Base-by-base conservation (phyloP, 1,140 invertebrate genomes). In the Dufourea novaeangliae region DNA sequence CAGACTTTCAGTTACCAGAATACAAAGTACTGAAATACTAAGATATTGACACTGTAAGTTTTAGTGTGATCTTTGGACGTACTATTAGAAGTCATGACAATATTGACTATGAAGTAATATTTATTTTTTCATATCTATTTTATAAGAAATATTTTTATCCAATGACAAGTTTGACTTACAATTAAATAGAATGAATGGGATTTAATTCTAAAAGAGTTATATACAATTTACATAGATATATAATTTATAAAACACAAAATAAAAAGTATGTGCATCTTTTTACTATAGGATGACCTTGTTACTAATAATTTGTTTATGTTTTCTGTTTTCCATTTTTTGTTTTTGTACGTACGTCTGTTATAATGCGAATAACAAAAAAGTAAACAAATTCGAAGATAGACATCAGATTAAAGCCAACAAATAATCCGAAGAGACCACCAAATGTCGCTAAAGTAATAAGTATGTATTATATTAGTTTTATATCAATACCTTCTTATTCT, bases 331-430 rank as follows among this genome's bases (percentile, higher is more conserved):
- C 39, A 4, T 52, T 72, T 52, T 10, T 34, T 61, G 25, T 22
- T 46, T 54, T 82, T 57, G 41, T 54, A 29, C 44, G 79, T 67
- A 20, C 78, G 71, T 93, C 92, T 56, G 91, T 92, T 34, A 94
- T 84, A 0, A 93, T 80, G 17, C 94, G 88, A 79, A 94, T 89
- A 2, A 93, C 89, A 69, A 95, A 94, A 80, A 95, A 95, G 71
- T 95, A 94, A 6, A 95, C 29, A 50, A 96, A 90, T 86, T 96
- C 95, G 52, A 95, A 94, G 1, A 92, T 93, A 0, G 95, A 94
- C 68, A 95, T 94, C n/a, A 96, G 91, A 62, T 94, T 95, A 84
- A 95, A 95, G 2, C 95, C 95, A 32, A 95, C 91, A 87, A 95
- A 95, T 27, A 95, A 86, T 25, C 95, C 94, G 1, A 95, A 83